Conservation (phyloP, 2,797 vertebrate species). For the Graptemys geographica region DNA sequence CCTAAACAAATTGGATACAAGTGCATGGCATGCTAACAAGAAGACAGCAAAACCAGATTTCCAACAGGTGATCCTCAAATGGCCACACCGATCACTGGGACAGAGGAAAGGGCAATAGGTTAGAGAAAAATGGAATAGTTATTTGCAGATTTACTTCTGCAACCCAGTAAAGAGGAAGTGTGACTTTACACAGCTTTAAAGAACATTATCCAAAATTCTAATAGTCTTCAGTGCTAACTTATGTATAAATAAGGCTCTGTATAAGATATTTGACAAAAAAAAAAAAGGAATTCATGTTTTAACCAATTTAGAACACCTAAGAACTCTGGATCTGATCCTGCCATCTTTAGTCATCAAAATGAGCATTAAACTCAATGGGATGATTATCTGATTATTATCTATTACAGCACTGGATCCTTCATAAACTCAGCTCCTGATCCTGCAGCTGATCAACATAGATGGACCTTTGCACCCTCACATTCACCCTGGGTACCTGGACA, state of each 20-base stretch:
- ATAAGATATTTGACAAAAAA: neutral
- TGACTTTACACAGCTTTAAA: neutral
- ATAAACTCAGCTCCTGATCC: neutral
- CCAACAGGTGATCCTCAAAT: neutral
- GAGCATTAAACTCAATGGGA: neutral
- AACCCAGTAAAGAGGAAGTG: neutral
- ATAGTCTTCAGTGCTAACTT: neutral
- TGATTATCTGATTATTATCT: neutral
- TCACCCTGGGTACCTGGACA: neutral
- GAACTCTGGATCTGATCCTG: neutral
- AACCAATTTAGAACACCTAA: neutral
- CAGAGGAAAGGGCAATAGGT: neutral
- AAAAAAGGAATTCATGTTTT: neutral
- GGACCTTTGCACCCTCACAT: neutral
- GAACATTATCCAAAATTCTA: neutral
- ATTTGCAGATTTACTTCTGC: slow-evolving; percentile 16
- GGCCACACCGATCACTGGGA: neutral
- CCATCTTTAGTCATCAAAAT: neutral
- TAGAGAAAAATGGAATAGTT: neutral
- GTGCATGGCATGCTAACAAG: neutral
- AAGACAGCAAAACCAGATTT: neutral
- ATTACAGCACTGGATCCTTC: neutral
- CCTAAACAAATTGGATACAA: neutral
- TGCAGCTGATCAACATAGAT: neutral
- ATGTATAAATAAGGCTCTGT: neutral